A percentile compares a stretch with the other conserved stretches of the same genome.
phyloP scores from a whole-genome alignment of 2,797 vertebrate species.

The Siniperca scherzeri region DNA sequence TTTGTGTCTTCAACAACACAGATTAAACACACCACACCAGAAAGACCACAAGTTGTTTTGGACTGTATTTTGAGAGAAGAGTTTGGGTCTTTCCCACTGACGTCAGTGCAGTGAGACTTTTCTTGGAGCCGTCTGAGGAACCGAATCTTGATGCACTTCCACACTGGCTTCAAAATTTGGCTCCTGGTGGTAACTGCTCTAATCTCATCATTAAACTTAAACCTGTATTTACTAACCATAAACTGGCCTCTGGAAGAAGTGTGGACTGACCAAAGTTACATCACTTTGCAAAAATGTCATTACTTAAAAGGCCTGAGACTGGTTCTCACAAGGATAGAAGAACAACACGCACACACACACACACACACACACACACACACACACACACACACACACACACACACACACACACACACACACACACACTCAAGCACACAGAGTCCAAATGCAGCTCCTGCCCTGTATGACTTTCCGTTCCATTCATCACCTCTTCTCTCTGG shows the following conservation, averaged over 20 bases:
- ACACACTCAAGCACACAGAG: slow-evolving; percentile 21
- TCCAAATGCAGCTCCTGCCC: slow-evolving; percentile 52
- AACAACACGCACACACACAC: background rate
- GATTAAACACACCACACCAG: slow-evolving; percentile 38
- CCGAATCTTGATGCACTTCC: slow-evolving; percentile 35
- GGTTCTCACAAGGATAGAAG: slow-evolving; percentile 33
- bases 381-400: slow-evolving; percentile 9
- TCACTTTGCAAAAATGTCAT: slow-evolving; percentile 38
- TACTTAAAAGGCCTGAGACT: slow-evolving; percentile 34
- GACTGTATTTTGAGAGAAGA: slow-evolving; percentile 38
- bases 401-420: slow-evolving; percentile 34
- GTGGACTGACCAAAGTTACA: slow-evolving; percentile 29
- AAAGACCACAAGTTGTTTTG: slow-evolving; percentile 36
- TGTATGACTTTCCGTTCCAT: slow-evolving; percentile 61
- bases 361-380: slow-evolving; percentile 33
- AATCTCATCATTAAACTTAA: slow-evolving; percentile 46
- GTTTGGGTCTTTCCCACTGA: slow-evolving; percentile 65
- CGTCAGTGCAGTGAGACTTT: slow-evolving; percentile 37
- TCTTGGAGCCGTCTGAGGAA: slow-evolving; percentile 44
- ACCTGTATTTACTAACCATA: slow-evolving; percentile 13
- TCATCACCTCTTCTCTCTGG: slow-evolving; percentile 68
- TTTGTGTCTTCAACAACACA: slow-evolving; percentile 1
- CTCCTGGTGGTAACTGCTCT: slow-evolving; percentile 29
- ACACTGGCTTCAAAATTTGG: slow-evolving; percentile 33
- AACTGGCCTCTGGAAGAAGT: slow-evolving; percentile 33